Evolutionary conservation across 2,113 vertebrate species (phyloP).

Genomic region (Todiramphus saurophagus): DNA sequence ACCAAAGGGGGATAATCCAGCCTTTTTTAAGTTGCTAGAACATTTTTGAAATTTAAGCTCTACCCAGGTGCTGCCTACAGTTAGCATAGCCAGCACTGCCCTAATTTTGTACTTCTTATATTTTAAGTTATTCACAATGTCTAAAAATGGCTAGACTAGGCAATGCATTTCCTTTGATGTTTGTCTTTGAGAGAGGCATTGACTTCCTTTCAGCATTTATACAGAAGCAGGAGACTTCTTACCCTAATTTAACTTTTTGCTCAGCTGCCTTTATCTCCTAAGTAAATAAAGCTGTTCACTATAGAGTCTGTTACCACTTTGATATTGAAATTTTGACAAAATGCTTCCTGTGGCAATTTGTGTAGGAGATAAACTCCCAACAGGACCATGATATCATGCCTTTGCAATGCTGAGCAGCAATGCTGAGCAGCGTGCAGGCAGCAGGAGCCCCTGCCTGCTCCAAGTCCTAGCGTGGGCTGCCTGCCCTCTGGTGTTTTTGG

Average conservation of each 20-base stretch:
- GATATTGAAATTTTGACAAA: slow-evolving; percentile 50
- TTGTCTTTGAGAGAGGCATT: neutral
- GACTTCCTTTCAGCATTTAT: slow-evolving; percentile 5
- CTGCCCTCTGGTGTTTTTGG: slow-evolving; percentile 63
- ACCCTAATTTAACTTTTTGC: slow-evolving; percentile 28
- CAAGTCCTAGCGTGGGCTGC: neutral
- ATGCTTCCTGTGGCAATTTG: slow-evolving; percentile 42
- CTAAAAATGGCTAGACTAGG: neutral
- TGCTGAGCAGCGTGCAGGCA: neutral
- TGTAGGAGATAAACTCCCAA: slow-evolving; percentile 23
- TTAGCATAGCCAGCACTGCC: neutral
- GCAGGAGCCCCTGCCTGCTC: neutral
- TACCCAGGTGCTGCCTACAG: neutral
- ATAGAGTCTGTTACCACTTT: neutral
- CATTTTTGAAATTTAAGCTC: neutral
- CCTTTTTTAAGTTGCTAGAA: neutral
- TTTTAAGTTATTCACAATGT: neutral
- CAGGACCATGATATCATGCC: neutral
- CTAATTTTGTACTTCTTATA: neutral
- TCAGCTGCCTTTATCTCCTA: slow-evolving; percentile 32
- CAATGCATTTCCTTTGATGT: slow-evolving; percentile 6
- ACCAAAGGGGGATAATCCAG: neutral
- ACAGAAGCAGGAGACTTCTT: slow-evolving; percentile 30
- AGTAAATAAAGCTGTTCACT: slow-evolving; percentile 29
- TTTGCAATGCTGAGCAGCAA: neutral